Base-by-base conservation (phyloP, 1,140 invertebrate genomes). In the Drosophila kikkawai region DNA sequence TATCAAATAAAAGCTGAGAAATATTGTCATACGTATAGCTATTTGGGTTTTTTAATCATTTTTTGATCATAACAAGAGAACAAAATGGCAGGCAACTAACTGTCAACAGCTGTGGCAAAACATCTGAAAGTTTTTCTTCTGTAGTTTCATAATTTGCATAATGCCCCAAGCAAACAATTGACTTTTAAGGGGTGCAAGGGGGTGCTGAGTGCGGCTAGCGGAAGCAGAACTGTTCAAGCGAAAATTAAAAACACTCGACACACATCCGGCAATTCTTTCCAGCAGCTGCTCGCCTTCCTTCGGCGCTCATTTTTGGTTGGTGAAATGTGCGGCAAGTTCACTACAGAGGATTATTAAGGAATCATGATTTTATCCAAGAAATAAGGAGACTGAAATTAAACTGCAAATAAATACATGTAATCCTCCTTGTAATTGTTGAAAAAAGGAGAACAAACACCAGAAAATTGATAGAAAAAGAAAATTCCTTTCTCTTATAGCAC, bases 181-280 rank as follows among this genome's bases (percentile, higher is more conserved):
- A 60, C 63, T 66, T 63, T 63, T 61, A 34, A 13, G 44, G 68
- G 29, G 48, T 13, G 13, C 48, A 4, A 15, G 57, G 41, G 55
- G 50, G 15, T 11, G 15, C n/a, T 17, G n/a, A 32, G 45, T 6
- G 51, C 17, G 36, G 37, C 12, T 42, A 17, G 26, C 19, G 44
- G 67, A 59, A 73, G 34, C 15, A 42, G 68, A 73, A 42, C 45
- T 73, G 70, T 58, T 74, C 45, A 60, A 73, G 70, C 45, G 70
- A 74, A 74, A 73, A 74, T 74, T 74, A 74, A 74, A 74, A 74
- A 74, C 70, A 74, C 68, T 60, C 68, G 70, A 73, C 53, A 74
- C 70, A 73, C 70, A 74, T 74, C 70, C 45, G 44, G 37, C 51
- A 73, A 34, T 51, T 73, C 37, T 36, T 42, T 57, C 57, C 57